These are phyloP conservation scores for Trachurus trachurus DNA, from an alignment of 2,797 vertebrate genomes.

Conservation along the genomic window DNA sequence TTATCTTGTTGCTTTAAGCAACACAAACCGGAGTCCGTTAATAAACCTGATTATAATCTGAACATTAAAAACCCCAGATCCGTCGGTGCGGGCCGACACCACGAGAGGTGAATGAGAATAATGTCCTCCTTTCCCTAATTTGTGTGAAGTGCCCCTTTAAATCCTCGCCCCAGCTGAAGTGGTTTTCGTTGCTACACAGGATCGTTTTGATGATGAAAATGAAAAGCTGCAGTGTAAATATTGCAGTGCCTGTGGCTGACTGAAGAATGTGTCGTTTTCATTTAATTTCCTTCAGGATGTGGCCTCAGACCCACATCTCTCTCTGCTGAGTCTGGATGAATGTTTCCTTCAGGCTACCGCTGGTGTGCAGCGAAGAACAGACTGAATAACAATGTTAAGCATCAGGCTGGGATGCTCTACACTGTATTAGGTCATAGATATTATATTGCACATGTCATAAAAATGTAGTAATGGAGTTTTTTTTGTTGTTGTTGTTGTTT, in stretches of 20 bases:
- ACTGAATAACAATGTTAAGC: slow-evolving; percentile 39
- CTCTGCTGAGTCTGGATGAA: slow-evolving; percentile 47
- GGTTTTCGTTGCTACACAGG: not conserved
- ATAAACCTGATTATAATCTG: not conserved
- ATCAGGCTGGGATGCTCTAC: slow-evolving; percentile 10
- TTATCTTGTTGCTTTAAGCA: not conserved
- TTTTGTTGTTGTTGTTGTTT: slow-evolving; percentile 2
- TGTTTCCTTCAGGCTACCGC: slow-evolving; percentile 46
- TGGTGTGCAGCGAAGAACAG: slow-evolving; percentile 13
- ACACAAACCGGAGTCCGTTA: not conserved
- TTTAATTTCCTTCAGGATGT: slow-evolving; percentile 58
- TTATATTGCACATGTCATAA: slow-evolving; percentile 29
- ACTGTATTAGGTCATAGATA: slow-evolving; percentile 49
- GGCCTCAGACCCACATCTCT: slow-evolving; percentile 41
- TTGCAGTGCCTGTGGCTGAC: slow-evolving; percentile 7
- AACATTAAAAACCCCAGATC: no score
- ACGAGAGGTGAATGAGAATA: no score
- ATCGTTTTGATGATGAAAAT: slow-evolving; percentile 37
- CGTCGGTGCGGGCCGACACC: no score
- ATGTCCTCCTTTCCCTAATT: not conserved
- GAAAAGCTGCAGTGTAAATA: slow-evolving; percentile 38
- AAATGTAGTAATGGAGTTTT: not conserved
- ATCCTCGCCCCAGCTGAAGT: not conserved
- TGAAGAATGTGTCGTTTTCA: slow-evolving; percentile 21
- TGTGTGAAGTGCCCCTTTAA: not conserved